Conservation (phyloP, 1,140 invertebrate species). For the Parasteatoda tepidariorum region DNA sequence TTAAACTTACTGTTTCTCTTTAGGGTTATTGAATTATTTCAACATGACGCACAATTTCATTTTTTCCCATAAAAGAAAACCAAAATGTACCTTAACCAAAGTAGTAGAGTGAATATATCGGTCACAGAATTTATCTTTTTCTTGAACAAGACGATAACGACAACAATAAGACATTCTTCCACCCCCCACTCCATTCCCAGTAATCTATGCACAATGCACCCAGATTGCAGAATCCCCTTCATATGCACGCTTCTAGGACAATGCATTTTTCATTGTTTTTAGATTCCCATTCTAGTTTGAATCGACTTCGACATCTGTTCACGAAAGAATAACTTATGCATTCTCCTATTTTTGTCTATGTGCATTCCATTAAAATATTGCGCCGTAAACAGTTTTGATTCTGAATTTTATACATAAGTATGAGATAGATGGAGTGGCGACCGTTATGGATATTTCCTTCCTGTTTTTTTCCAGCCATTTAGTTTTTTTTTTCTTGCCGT, state of each 20-base stretch:
- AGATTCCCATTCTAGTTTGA: neutral
- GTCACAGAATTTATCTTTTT: too few relatives aligned
- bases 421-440: conserved; percentile 31
- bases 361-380: conserved; percentile 43
- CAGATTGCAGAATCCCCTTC: neutral
- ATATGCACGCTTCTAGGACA: neutral
- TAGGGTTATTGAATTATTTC: too few relatives aligned
- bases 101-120: too few relatives aligned
- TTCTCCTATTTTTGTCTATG: conserved; percentile 30
- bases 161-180: neutral
- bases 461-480: neutral
- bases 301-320: conserved; percentile 31
- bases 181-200: too few relatives aligned
- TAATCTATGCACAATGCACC: too few relatives aligned
- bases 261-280: conserved; percentile 45
- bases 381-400: conserved; percentile 36
- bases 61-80: too few relatives aligned
- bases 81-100: too few relatives aligned
- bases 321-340: conserved; percentile 30
- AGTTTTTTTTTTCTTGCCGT: neutral
- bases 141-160: neutral
- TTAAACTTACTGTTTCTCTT: too few relatives aligned
- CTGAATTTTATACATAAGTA: conserved; percentile 44
- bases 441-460: conserved; percentile 33
- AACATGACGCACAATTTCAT: too few relatives aligned